A percentile compares a stretch with the other conserved stretches of the same genome.
Conservation (phyloP, 1,140 invertebrate genomes). For the Zaprionus capensis region DNA sequence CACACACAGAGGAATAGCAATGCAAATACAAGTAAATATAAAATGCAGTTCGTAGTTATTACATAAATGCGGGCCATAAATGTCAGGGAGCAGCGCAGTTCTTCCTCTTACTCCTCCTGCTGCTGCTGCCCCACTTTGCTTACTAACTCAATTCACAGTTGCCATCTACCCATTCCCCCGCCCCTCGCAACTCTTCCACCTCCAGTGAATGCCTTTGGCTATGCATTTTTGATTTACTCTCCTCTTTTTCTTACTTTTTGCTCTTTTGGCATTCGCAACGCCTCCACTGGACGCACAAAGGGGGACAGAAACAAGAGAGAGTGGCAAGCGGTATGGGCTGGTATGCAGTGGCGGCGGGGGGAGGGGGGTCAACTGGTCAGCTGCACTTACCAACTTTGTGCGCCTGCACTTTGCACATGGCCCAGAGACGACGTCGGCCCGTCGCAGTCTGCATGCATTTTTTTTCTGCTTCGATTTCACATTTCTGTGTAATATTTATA, state of each 20-base stretch:
- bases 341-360: not conserved
- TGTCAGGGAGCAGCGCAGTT: constrained; percentile 28
- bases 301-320: not conserved
- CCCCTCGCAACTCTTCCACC: not conserved
- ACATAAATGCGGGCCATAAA: constrained; percentile 41
- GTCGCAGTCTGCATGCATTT: not conserved
- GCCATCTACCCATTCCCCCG: not conserved
- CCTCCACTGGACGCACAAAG: constrained; percentile 15
- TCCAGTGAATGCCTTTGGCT: constrained; percentile 26
- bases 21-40: not conserved
- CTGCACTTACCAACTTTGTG: constrained; percentile 46
- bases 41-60: constrained; percentile 30
- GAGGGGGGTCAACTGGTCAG: constrained; percentile 7
- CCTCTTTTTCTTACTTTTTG: constrained; percentile 40
- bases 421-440: not conserved
- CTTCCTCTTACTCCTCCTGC: not conserved
- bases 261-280: constrained; percentile 44
- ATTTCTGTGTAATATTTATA: constrained; percentile 1
- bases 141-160: constrained; percentile 30
- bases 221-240: constrained; percentile 67
- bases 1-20: not conserved
- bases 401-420: constrained; percentile 35
- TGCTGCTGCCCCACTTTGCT: constrained; percentile 4
- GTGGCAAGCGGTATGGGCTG: not conserved
- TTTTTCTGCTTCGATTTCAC: constrained; percentile 19